Percentiles rank a stretch among this genome's conserved stretches.
Evolutionary conservation across 2,113 vertebrate genomes (phyloP).

Genomic region (human): GRCh38 chrX:110706501-110707000

Average conservation of each 20-base stretch:
- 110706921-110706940: slow-evolving; percentile 20
- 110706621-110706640: slow-evolving; percentile 45
- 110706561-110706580: slow-evolving; percentile 58
- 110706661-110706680: slow-evolving; percentile 44
- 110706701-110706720: slow-evolving; percentile 44
- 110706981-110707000: background rate
- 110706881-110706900: slow-evolving; percentile 33
- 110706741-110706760: background rate
- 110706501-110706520: slow-evolving; percentile 66
- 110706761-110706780: slow-evolving; percentile 41
- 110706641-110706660: slow-evolving; percentile 41
- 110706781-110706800: slow-evolving; percentile 33
- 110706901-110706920: background rate
- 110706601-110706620: slow-evolving; percentile 54
- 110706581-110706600: slow-evolving; percentile 40
- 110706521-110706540: slow-evolving; percentile 57
- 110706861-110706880: slow-evolving; percentile 22
- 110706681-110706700: slow-evolving; percentile 37
- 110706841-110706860: slow-evolving; percentile 23
- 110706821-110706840: slow-evolving; percentile 32
- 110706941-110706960: background rate
- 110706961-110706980: background rate
- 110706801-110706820: background rate
- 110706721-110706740: background rate
- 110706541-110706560: slow-evolving; percentile 64